phyloP scores from a whole-genome alignment of 92 coral and sea anemone genomes.

The Epizoanthus scotinus region DNA sequence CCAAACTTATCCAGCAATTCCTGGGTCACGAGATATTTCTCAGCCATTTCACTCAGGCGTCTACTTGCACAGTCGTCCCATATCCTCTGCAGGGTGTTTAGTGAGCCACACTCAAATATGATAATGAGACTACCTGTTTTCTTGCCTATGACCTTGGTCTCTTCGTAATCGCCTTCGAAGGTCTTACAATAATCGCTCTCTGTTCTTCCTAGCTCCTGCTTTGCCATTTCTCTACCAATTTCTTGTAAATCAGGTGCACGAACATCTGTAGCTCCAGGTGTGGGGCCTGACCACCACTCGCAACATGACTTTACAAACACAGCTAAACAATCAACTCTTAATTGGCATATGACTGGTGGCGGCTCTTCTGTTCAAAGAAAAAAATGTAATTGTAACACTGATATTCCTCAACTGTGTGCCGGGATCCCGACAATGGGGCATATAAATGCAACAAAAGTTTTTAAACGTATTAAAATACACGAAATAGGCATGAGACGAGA shows the following conservation, averaged over 20 bases:
- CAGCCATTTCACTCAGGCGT: neutral
- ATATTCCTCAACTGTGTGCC: no score
- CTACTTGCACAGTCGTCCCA: conserved; percentile 9
- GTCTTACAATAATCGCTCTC: no score
- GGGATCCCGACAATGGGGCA: no score
- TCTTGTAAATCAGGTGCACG: neutral
- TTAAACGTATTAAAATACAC: no score
- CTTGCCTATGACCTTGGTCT: neutral
- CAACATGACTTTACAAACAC: no score
- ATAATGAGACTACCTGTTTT: neutral
- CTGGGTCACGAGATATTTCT: neutral
- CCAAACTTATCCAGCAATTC: conserved; percentile 3
- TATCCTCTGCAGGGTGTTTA: neutral
- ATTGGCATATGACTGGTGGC: no score
- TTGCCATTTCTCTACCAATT: neutral
- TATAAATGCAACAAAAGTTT: no score
- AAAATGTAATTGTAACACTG: no score
- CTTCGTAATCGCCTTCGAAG: neutral
- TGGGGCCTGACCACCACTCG: neutral
- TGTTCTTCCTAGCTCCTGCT: neutral
- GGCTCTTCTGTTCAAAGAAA: no score
- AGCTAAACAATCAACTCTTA: no score
- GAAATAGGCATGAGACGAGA: no score
- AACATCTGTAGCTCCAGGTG: neutral
- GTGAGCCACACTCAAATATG: neutral